These are phyloP conservation scores for Numenius arquata DNA, from an alignment of 2,113 vertebrate species.

Conservation along the genomic window DNA sequence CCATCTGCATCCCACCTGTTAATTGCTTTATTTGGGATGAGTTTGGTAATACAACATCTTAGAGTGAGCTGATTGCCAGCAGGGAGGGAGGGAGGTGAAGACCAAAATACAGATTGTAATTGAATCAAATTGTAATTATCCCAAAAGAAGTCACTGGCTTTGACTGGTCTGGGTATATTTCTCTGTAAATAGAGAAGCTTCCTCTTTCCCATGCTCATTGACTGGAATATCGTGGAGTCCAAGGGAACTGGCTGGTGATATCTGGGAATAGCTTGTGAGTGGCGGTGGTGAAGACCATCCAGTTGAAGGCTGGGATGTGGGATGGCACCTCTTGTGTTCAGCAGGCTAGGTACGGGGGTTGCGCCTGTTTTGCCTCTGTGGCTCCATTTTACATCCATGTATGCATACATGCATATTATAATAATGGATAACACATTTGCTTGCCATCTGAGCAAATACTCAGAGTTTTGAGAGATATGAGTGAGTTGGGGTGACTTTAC, in stretches of 20 bases:
- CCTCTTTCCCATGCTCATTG: background rate
- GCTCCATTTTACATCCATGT: background rate
- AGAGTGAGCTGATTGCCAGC: background rate
- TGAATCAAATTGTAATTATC: background rate
- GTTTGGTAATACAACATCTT: background rate
- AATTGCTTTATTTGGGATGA: background rate
- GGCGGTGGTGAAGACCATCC: background rate
- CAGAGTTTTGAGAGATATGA: background rate
- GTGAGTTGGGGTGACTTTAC: background rate
- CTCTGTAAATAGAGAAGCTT: background rate
- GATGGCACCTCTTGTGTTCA: too few relatives aligned
- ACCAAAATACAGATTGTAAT: background rate
- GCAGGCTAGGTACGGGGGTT: too few relatives aligned
- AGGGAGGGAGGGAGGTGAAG: background rate
- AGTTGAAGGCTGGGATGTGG: background rate
- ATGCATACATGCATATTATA: background rate
- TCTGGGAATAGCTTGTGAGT: background rate
- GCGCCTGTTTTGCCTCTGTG: background rate
- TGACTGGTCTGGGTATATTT: background rate
- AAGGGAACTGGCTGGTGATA: background rate
- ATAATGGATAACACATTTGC: background rate
- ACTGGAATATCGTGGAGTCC: background rate
- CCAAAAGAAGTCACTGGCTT: background rate
- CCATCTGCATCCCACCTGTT: background rate
- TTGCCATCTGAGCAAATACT: background rate